Base-by-base conservation (phyloP, 1,140 invertebrate species). In the Pseudomyrmex cubaensis region DNA sequence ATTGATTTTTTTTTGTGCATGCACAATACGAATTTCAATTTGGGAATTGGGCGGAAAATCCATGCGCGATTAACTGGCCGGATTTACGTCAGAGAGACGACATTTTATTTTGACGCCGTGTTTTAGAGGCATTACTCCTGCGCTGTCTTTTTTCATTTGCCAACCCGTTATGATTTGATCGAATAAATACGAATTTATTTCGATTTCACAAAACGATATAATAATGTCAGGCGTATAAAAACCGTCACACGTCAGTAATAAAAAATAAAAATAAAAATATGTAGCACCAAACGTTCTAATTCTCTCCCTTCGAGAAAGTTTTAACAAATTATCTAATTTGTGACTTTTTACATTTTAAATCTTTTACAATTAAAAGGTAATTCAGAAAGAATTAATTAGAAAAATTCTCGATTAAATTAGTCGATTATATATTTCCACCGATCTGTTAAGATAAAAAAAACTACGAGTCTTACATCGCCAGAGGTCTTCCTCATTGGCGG, bases 61-160 rank as follows among this genome's bases (percentile, higher is more conserved):
- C 85, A 86, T 85, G 64, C 67, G 57, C 50, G 61, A 5, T 46
- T n/a, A 70, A 75, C 64, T 61, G 17, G 12, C 35, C 57, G 59
- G 74, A 75, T 75, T 54, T 7, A 25, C 56, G 44, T 84, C 56
- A 74, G 73, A 57, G 54, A 48, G 44, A 17, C n/a, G 86, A 80
- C 86, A 87, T 87, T 87, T 86, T 77, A 85, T 62, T 57, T 25
- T 72, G 17, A 22, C 50, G 66, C 66, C 57, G 61, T 3, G 22
- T 64, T 22, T 82, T 70, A 57, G 56, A 57, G 56, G 48, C 54
- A 54, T 73, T 64, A 70, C 8, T 74, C 64, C 66, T 74, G 50
- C 66, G 44, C 57, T 73, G 35, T 46, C 15, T 89, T 85, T 80
- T 84, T 52, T 83, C 20, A 59, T 20, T 35, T 54, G 35, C 76